Evolutionary conservation across 2,888 invertebrate genomes (phyloP), one percentile per base, ranked within the genome.

Genomic region (Amiota minor): DNA sequence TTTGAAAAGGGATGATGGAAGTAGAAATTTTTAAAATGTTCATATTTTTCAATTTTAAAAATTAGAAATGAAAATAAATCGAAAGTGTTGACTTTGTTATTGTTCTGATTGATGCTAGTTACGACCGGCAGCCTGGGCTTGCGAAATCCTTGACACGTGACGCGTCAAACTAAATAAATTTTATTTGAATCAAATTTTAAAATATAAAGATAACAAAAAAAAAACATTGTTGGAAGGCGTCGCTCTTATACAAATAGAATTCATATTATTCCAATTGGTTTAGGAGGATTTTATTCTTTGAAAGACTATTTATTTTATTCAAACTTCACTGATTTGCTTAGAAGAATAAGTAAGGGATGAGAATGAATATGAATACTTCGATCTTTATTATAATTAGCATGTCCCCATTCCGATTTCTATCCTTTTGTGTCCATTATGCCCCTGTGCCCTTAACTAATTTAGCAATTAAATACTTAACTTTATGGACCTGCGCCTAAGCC

Each of bases 391-490:
- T 11, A 20, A 47, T 18, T 23, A 16, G 50, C 14, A 50, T 49
- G 49, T 47, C 14, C 6, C 35, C 12, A 1, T 14, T 20, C 9
- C 50, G 11, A 1, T 11, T 23, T 2, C 23, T 53, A 53, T 76
- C 75, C 74, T 78, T 74, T 75, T 72, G 78, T 80, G 80, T 76
- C 84, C 80, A 82, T 23, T 20, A 10, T 20, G 18, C 35, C 2
- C 6, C 35, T 62, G 20, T 35, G 35, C 16, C 62, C 49, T 65
- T 46, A 35, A 65, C 65, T 81, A 82, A 86, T 83, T 85, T 80
- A 75, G 81, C 86, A 77, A 85, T 83, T 84, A 86, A 85, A 81
- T 80, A 83, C 83, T 83, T 85, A 85, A 81, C 77, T 85, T 84
- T 85, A 83, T 78, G 70, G 82, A 35, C 35, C 78, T 72, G 64